Evolutionary conservation across 2,888 invertebrate species (phyloP), one percentile per base, ranked within the genome.

Genomic region (Agelastica alni): DNA sequence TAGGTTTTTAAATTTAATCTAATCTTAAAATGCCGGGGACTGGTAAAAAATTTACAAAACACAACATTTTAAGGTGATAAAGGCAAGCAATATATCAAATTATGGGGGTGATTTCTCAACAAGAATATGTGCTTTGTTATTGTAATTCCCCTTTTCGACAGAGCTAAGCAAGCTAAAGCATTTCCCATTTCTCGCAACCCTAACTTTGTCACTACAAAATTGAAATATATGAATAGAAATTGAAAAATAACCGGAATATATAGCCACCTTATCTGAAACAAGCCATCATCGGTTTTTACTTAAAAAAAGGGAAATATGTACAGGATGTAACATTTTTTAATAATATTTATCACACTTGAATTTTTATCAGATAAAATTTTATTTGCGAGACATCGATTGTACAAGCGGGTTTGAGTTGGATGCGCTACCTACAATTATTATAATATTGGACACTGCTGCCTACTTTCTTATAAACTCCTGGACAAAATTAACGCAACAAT

Each of bases 191-290:
- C 51, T 51, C 56, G 56, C 56, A 56, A 56, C 56, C 56, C 56
- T 51, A 51, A 56, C 56, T 56, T 56, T 56, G 56, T 56, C 56
- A 56, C 56, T 51, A 41, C 42, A 47, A 51, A 56, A 56, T 56
- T 56, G 56, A 56, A 56, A 56, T 56, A 51, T 56, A 56, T 56
- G 56, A 56, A 56, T 56, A 56, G 56, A 56, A 56, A 56, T 56
- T 56, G 56, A 56, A 56, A 56, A 56, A 56, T 56, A 56, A 56
- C 56, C 51, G 42, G 42, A 56, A 56, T 51, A 56, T 51, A 56
- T 56, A 13, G 51, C n/a, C 45, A 51, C 51, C 51, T 42, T 53
- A 46, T 55, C 46, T 44, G 51, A 34, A 37, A 39, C 51, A 41
- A 42, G 30, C 30, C 39, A 51, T 51, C 39, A 51, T 51, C 51